Evolutionary conservation across 2,888 invertebrate genomes (phyloP).

Genomic region (Leucozona laternaria): DNA sequence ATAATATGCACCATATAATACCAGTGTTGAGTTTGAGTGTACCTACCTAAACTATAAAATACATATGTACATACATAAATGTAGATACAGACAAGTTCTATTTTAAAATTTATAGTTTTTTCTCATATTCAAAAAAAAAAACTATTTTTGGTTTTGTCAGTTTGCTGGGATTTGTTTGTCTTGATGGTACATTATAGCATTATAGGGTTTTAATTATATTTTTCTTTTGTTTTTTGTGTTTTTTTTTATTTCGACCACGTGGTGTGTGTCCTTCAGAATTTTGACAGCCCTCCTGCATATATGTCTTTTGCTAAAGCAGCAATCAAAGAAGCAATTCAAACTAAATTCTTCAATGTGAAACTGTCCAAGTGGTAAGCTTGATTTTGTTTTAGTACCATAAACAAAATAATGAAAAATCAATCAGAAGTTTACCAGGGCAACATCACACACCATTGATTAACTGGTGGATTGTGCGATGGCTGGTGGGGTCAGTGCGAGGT

Average conservation of each 20-base stretch:
- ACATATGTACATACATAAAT: no score
- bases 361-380: not conserved
- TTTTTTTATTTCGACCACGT: slow-evolving; percentile 58
- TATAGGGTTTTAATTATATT: slow-evolving; percentile 21
- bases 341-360: not conserved
- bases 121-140: not conserved
- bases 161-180: slow-evolving; percentile 1
- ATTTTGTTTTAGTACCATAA: slow-evolving; percentile 68
- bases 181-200: not conserved
- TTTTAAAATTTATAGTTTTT: slow-evolving; percentile 11
- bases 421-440: slow-evolving; percentile 69
- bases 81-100: no score
- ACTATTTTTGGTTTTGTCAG: slow-evolving; percentile 33
- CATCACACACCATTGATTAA: slow-evolving; percentile 16
- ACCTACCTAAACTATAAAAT: not conserved
- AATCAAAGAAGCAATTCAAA: not conserved
- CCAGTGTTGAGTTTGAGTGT: no score
- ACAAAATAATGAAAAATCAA: slow-evolving; percentile 52
- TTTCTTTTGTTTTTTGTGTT: slow-evolving; percentile 24
- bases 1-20: not conserved
- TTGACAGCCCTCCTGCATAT: slow-evolving; percentile 25
- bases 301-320: not conserved
- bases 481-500: slow-evolving; percentile 6
- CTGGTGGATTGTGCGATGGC: not conserved
- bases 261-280: slow-evolving; percentile 65